Base-by-base conservation (phyloP, 23 tunicate species). In the Oikopleura dioica region DNA sequence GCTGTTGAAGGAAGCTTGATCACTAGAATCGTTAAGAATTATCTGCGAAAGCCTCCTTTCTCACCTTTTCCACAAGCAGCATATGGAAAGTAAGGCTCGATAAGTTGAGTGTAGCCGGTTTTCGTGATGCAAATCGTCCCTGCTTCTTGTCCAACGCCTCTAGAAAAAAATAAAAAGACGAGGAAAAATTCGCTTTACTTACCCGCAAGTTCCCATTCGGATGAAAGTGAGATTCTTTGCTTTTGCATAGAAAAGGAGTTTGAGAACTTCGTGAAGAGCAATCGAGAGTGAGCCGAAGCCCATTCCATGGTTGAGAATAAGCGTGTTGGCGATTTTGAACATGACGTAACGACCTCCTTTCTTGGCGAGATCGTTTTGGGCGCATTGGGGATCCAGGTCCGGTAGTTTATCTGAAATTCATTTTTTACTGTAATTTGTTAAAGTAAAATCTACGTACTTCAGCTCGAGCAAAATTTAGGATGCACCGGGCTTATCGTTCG, bases 111-210 rank as follows among this genome's bases (percentile, higher is more conserved):
- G 33, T 63, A 63, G 33, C 72, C 72, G 33, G 72, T 16, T 63
- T 63, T 28, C 2, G 72, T 63, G 29, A 63, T 63, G 26, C 72
- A 63, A 63, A 63, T 63, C 16, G 72, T 63, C 30, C 72, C 72
- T 2, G 72, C 30, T 63, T 23, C 33, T 21, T 21, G 30, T 23
- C 72, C 72, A 23, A 63, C 29, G 26, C 72, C 72, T 63, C 72
- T n/a, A n/a, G n/a, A n/a, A n/a, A n/a, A n/a, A n/a, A n/a, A n/a
- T n/a, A n/a, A n/a, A n/a, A n/a, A n/a, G n/a, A n/a, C n/a, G n/a
- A n/a, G n/a, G n/a, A n/a, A n/a, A n/a, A n/a, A n/a, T n/a, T n/a
- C n/a, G n/a, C n/a, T n/a, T n/a, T n/a, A n/a, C n/a, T n/a, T n/a
- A n/a, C n/a, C n/a, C 72, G 26, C 72, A 63, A 23, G 72, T 63